Conservation (phyloP, 2,797 vertebrate species). For the Aotus griseimembra region DNA sequence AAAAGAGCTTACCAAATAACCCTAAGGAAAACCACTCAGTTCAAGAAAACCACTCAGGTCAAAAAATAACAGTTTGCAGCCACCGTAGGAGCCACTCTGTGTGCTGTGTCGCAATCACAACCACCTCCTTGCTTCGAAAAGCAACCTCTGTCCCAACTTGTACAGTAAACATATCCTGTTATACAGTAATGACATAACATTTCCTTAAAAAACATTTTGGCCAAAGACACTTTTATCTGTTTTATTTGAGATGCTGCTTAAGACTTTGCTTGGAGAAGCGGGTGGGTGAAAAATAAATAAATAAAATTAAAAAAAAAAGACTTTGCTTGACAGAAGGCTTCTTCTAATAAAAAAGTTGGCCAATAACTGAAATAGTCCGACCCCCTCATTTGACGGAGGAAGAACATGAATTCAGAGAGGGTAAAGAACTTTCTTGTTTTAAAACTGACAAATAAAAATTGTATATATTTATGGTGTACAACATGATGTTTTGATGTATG, state of each 20-base stretch:
- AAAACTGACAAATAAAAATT: neutral
- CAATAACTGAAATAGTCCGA: neutral
- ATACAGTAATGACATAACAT: neutral
- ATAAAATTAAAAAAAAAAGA: neutral
- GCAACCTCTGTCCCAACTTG: neutral
- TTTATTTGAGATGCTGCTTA: neutral
- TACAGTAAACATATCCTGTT: neutral
- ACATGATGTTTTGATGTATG: neutral
- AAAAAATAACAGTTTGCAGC: neutral
- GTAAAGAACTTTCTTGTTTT: neutral
- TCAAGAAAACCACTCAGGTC: neutral
- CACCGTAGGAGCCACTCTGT: too few relatives aligned
- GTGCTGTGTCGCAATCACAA: neutral
- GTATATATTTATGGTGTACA: neutral
- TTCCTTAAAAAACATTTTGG: neutral
- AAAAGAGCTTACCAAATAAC: neutral
- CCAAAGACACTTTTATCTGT: neutral
- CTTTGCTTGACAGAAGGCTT: neutral
- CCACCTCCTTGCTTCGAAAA: neutral
- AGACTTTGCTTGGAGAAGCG: neutral
- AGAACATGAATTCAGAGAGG: neutral
- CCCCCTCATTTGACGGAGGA: neutral
- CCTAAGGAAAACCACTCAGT: neutral
- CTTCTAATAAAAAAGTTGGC: neutral
- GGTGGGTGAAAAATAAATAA: too few relatives aligned